Conservation (phyloP, 2,797 vertebrate species). For the Nannoperca australis region DNA sequence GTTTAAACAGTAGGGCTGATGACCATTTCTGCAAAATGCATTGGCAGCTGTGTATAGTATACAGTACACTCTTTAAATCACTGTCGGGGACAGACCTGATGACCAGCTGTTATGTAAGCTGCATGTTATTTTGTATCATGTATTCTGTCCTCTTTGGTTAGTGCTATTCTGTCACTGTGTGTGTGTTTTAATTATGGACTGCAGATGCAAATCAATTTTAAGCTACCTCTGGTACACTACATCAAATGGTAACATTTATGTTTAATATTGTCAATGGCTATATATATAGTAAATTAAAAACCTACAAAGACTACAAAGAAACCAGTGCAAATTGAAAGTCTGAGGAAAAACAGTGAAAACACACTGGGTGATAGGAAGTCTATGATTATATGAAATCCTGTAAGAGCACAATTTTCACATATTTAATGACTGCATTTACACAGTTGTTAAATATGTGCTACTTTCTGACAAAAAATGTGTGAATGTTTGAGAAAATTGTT, state of each 20-base stretch:
- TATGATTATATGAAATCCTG: conserved; percentile 10
- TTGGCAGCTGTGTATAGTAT: neutral
- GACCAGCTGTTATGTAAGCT: neutral
- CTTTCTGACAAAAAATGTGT: conserved; percentile 1
- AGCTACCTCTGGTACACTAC: neutral
- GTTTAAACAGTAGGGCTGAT: neutral
- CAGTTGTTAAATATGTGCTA: neutral
- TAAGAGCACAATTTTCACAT: neutral
- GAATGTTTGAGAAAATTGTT: neutral
- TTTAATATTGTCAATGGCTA: neutral
- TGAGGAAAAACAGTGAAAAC: conserved; percentile 2
- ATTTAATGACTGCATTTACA: conserved; percentile 12
- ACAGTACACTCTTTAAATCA: conserved; percentile 2
- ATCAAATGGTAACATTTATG: neutral
- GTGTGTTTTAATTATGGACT: neutral
- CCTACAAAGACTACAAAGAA: conserved; percentile 1
- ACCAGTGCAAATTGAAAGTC: conserved; percentile 1
- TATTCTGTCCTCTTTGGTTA: neutral
- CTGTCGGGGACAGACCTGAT: neutral
- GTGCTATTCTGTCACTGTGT: neutral
- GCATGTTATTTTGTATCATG: neutral
- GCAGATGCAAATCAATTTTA: neutral
- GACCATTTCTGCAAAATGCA: neutral
- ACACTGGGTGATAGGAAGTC: neutral
- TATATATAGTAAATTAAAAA: conserved; percentile 1